Base-by-base conservation (phyloP, 2,797 vertebrate genomes). In the Anableps anableps region DNA sequence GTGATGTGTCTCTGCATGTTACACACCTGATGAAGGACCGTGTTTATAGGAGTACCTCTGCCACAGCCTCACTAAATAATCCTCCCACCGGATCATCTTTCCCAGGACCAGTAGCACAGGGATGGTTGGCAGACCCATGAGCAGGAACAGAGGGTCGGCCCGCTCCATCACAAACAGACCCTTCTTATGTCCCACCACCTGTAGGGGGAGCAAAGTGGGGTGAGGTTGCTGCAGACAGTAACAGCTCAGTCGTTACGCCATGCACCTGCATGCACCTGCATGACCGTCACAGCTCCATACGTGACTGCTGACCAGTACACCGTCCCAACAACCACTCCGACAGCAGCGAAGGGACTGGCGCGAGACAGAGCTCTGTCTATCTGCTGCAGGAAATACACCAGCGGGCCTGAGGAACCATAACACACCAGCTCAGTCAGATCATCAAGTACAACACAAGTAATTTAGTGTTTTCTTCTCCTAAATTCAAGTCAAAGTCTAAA, bases 81-180 rank as follows among this genome's bases (percentile, higher is more conserved):
- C 95, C 81, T 97, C 96, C 96, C 96, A 96, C 81, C 95, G 96
- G 85, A 97, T 91, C 94, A 96, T 96, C 88, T 95, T 96, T 1
- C 95, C 96, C 79, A 97, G 92, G 0, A 97, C 93, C 85, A 97
- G 74, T 83, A 95, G 86, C 68, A 96, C 95, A 0, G 96, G 96
- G 74, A 96, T 96, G 82, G 96, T 95, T 76, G 96, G 96, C 53
- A 96, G 91, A 5, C 95, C 95, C 94, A 96, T 94, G 66, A 97
- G 83, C 51, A 96, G 90, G 88, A 97, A 96, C 2, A 96, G 91
- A 0, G 96, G 96, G 91, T 96, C 95, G 0, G 96, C 96, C 11
- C 93, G 92, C 92, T 95, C 94, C 95, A 97, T 96, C 86, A 95
- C 91, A 17, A 91, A 92, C 81, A 96, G 86, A 14, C 96, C 96